Evolutionary conservation across 2,797 vertebrate genomes (phyloP).

Genomic region (Huso huso): DNA sequence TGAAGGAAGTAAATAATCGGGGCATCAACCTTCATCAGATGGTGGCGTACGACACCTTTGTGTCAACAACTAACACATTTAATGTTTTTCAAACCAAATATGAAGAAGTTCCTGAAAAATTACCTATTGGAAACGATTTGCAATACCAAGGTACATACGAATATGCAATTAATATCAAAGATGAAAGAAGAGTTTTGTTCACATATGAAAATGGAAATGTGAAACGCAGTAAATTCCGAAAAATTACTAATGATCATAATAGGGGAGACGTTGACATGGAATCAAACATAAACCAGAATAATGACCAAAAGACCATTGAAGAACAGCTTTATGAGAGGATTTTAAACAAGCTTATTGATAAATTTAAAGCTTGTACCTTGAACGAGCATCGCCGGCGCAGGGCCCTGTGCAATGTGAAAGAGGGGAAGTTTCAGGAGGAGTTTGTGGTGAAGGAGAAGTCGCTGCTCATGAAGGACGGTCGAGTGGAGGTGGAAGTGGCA

Average conservation of each 20-base stretch:
- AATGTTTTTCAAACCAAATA: background rate
- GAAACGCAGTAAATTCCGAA: background rate
- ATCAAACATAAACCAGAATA: background rate
- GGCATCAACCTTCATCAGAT: background rate
- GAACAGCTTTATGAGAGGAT: background rate
- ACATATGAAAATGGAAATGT: background rate
- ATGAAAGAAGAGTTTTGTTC: constrained; percentile 1
- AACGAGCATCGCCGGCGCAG: background rate
- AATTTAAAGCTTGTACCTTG: background rate
- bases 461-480: constrained; percentile 8
- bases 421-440: constrained; percentile 6
- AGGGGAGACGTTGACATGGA: background rate
- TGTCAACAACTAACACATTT: background rate
- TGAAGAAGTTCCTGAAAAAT: background rate
- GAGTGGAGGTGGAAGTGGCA: constrained; percentile 10
- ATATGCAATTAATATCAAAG: background rate
- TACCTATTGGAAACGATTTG: background rate
- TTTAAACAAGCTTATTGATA: background rate
- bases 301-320: background rate
- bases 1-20: constrained; percentile 6
- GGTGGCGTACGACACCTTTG: constrained; percentile 7
- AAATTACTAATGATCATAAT: background rate
- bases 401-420: constrained; percentile 1
- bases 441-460: constrained; percentile 15
- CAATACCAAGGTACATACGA: background rate